Percentiles rank a stretch among this genome's conserved stretches.
These are phyloP conservation scores for Leptinotarsa rubiginosa DNA, from an alignment of 2,888 invertebrate species.

Conservation along the genomic window DNA sequence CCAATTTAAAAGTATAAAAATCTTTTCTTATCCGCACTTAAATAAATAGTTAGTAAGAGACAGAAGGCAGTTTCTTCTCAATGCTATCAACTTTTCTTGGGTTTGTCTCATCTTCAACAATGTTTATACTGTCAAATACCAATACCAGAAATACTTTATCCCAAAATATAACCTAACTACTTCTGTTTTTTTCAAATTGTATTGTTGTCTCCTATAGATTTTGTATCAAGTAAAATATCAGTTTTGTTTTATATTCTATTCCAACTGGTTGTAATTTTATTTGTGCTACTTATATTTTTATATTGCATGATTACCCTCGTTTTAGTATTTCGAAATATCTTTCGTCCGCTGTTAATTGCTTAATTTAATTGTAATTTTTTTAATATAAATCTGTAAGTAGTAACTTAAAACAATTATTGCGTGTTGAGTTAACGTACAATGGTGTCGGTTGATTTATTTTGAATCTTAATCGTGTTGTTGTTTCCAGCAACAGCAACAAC, in stretches of 20 bases:
- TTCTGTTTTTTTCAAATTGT: too few species aligned
- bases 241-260: neutral
- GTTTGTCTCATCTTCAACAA: too few species aligned
- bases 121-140: too few species aligned
- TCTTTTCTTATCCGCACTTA: too few species aligned
- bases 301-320: conserved; percentile 16
- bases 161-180: too few species aligned
- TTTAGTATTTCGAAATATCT: neutral
- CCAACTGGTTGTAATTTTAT: neutral
- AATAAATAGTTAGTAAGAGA: too few species aligned
- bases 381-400: conserved; percentile 29
- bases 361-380: neutral
- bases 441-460: conserved; percentile 56
- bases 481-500: conserved; percentile 90
- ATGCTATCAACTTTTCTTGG: too few species aligned
- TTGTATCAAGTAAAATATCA: too few species aligned
- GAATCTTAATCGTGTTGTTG: conserved; percentile 63
- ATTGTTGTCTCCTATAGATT: too few species aligned
- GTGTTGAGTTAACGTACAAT: conserved; percentile 40
- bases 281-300: conserved; percentile 20
- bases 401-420: conserved; percentile 13
- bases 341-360: conserved; percentile 2
- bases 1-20: too few species aligned
- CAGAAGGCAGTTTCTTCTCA: too few species aligned
- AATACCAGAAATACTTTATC: too few species aligned